Percentiles rank a stretch among this genome's conserved stretches.
phyloP scores from a whole-genome alignment of 1,140 invertebrate genomes.

The Condylostylus longicornis region DNA sequence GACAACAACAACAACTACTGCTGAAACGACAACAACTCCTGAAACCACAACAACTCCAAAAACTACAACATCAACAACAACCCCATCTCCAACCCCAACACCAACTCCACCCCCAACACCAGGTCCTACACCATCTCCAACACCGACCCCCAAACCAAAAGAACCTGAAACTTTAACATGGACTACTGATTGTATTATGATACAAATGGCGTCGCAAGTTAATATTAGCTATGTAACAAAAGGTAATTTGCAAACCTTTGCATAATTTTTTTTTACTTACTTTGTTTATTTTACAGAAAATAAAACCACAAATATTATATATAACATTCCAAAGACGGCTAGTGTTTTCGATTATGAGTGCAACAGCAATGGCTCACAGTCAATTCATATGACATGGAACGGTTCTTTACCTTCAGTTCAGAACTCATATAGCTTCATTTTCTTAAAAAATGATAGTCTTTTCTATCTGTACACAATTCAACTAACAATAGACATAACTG shows the following conservation, averaged over 20 bases:
- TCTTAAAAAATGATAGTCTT: not conserved
- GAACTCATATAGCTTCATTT: too few species aligned
- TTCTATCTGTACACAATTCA: not conserved
- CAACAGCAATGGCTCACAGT: conserved; percentile 12
- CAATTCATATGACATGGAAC: conserved; percentile 22
- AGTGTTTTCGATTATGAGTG: conserved; percentile 16
- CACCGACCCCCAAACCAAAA: conserved; percentile 28
- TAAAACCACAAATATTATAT: conserved; percentile 13
- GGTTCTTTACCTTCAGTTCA: too few species aligned
- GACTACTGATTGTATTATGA: conserved; percentile 41
- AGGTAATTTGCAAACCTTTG: too few species aligned
- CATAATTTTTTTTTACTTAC: conserved; percentile 1
- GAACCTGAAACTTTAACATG: conserved; percentile 38
- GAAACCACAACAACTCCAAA: conserved; percentile 18
- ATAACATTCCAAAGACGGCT: conserved; percentile 20
- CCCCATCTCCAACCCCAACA: conserved; percentile 8
- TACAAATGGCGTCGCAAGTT: conserved; percentile 44
- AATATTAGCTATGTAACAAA: conserved; percentile 39
- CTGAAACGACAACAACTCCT: conserved; percentile 11
- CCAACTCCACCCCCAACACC: conserved; percentile 20
- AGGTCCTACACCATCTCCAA: conserved; percentile 19
- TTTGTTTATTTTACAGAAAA: conserved; percentile 12
- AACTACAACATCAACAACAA: conserved; percentile 9
- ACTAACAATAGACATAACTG: not conserved
- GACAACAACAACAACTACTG: conserved; percentile 5